Evolutionary conservation across 2,113 vertebrate species (phyloP), one percentile per base, ranked within the genome.

Genomic region (Zosterops hypoxanthus): DNA sequence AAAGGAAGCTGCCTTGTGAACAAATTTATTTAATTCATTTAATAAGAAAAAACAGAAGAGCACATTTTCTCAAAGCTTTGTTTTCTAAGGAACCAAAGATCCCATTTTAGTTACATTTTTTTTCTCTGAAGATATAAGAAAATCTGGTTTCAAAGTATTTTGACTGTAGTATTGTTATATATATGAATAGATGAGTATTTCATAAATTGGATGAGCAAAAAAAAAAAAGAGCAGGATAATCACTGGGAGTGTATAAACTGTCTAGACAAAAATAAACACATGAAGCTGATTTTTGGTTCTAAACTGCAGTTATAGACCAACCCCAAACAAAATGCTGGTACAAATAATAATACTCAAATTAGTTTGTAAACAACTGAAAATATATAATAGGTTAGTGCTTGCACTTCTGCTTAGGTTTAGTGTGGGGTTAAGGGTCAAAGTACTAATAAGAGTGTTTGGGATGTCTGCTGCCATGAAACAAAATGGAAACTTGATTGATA

Each of bases 401-500:
- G 97, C 96, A 97, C 97, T 98, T 98, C 98, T 98, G 97, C 90
- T 94, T 97, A 97, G 98, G 98, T 98, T 99, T 99, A 98, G 97
- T 98, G 98, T 97, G 93, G 95, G 99, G 99, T 99, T 98, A 99
- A 95, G 98, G 99, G 99, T 98, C 98, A 99, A 98, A 98, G 98
- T 98, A 98, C 99, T 99, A 99, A 99, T 99, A 99, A 98, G 98
- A 99, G 98, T 99, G 98, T 99, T 99, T 99, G 98, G 98, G 98
- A 99, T 99, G 99, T 99, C 98, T 99, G 98, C 99, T 99, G 99
- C 99, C 99, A 99, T 97, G 98, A 98, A 99, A 98, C 98, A 99
- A 99, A 99, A 99, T 99, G 99, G 99, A 99, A 99, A 99, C 98
- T 99, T 99, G 99, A 99, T 99, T 99, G 98, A 99, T 99, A 99